A percentile compares a stretch with the other conserved stretches of the same genome.
Conservation (phyloP, 2,113 vertebrate genomes). For the Thymallus thymallus region DNA sequence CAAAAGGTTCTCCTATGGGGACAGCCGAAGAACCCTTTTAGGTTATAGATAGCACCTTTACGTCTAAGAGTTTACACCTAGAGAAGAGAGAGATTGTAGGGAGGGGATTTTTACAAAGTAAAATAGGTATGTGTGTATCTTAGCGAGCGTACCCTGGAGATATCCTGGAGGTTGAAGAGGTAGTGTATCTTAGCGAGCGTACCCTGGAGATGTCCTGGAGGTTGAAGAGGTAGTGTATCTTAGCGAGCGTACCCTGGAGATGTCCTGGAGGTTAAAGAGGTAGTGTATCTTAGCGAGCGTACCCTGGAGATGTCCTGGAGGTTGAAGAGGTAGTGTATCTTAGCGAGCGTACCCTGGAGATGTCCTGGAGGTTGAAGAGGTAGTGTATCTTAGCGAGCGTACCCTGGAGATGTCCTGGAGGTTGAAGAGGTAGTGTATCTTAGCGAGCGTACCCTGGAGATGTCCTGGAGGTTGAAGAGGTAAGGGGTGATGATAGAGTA, state of each 20-base stretch:
- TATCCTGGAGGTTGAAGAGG: constrained; percentile 89
- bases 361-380: constrained; percentile 89
- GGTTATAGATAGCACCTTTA: too few species aligned
- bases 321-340: constrained; percentile 93
- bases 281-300: too few species aligned
- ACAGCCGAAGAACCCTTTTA: too few species aligned
- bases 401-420: constrained; percentile 89
- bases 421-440: constrained; percentile 93
- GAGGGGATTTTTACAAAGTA: not conserved
- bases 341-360: too few species aligned
- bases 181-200: too few species aligned
- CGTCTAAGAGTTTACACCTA: too few species aligned
- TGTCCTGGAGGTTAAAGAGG: constrained; percentile 89
- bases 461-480: constrained; percentile 89
- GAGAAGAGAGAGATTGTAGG: not conserved
- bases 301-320: constrained; percentile 89
- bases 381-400: too few species aligned
- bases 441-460: too few species aligned
- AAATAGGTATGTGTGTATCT: not conserved
- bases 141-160: too few species aligned
- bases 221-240: constrained; percentile 93
- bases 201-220: constrained; percentile 89
- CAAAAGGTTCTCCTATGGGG: too few species aligned
- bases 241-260: too few species aligned
- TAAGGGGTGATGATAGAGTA: constrained; percentile 78